These are phyloP conservation scores for Dinomys branickii DNA, from an alignment of 2,113 vertebrate species.

Conservation along the genomic window DNA sequence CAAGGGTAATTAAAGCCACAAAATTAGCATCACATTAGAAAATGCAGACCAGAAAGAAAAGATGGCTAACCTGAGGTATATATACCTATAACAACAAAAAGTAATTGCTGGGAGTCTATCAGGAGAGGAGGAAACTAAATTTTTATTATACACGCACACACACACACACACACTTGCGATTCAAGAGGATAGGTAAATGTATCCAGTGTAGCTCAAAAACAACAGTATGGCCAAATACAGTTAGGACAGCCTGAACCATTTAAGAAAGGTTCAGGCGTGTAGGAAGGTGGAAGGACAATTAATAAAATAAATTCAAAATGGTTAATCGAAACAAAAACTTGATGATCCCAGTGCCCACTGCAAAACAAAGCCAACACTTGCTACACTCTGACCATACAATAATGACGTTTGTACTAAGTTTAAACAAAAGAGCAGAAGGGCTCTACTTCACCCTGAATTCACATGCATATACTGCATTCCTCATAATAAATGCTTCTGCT, in stretches of 20 bases:
- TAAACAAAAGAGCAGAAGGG: neutral
- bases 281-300: slow-evolving; percentile 34
- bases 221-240: slow-evolving; percentile 10
- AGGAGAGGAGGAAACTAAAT: slow-evolving; percentile 53
- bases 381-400: neutral
- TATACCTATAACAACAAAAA: slow-evolving; percentile 48
- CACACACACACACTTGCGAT: neutral
- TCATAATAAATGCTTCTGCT: slow-evolving; percentile 20
- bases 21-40: slow-evolving; percentile 61
- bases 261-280: neutral
- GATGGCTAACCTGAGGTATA: slow-evolving; percentile 1
- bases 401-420: neutral
- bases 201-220: neutral
- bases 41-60: slow-evolving; percentile 6
- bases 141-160: slow-evolving; percentile 48
- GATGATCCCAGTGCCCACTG: neutral
- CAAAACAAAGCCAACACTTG: slow-evolving; percentile 25
- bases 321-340: slow-evolving; percentile 25
- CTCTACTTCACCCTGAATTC: neutral
- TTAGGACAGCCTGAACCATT: neutral
- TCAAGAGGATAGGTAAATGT: neutral
- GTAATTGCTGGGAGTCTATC: neutral
- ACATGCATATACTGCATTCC: neutral
- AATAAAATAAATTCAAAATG: slow-evolving; percentile 60
- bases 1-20: slow-evolving; percentile 45